phyloP scores from a whole-genome alignment of 2,888 invertebrate species.

The Anarsia innoxiella region DNA sequence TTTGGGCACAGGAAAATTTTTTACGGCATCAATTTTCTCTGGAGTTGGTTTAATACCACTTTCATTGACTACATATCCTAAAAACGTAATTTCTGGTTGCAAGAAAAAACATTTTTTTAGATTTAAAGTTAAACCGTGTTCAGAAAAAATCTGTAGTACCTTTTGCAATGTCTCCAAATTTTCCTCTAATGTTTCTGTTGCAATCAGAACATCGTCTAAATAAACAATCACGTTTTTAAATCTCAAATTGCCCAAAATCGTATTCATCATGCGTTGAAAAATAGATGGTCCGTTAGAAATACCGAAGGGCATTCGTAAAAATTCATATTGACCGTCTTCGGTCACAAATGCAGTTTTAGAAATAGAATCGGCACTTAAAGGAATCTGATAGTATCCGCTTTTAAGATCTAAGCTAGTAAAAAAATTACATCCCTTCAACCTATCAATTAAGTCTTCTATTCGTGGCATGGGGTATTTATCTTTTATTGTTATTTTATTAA shows the following conservation, averaged over 20 bases:
- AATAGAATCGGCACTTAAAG: slow-evolving; percentile 8
- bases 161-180: slow-evolving; percentile 8
- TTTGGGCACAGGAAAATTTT: slow-evolving; percentile 11
- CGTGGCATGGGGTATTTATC: too few relatives aligned
- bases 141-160: slow-evolving; percentile 10
- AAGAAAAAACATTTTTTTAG: too few relatives aligned
- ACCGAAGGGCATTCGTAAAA: slow-evolving; percentile 3
- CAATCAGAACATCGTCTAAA: slow-evolving; percentile 15
- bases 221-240: slow-evolving; percentile 11
- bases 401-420: slow-evolving; percentile 10
- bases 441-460: too few relatives aligned
- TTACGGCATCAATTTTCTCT: slow-evolving; percentile 4
- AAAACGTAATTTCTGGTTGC: slow-evolving; percentile 8
- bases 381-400: slow-evolving; percentile 18
- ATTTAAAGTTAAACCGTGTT: slow-evolving; percentile 12
- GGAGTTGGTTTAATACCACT: slow-evolving; percentile 7
- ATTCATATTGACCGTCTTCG: too few relatives aligned
- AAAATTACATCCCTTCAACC: slow-evolving; percentile 7
- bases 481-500: too few relatives aligned
- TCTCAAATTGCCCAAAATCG: neutral
- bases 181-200: slow-evolving; percentile 13
- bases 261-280: neutral
- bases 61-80: slow-evolving; percentile 5
- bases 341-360: slow-evolving; percentile 14
- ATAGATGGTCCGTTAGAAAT: neutral